Evolutionary conservation across 2,113 vertebrate genomes (phyloP).

Genomic region (Aspiorhynchus laticeps): DNA sequence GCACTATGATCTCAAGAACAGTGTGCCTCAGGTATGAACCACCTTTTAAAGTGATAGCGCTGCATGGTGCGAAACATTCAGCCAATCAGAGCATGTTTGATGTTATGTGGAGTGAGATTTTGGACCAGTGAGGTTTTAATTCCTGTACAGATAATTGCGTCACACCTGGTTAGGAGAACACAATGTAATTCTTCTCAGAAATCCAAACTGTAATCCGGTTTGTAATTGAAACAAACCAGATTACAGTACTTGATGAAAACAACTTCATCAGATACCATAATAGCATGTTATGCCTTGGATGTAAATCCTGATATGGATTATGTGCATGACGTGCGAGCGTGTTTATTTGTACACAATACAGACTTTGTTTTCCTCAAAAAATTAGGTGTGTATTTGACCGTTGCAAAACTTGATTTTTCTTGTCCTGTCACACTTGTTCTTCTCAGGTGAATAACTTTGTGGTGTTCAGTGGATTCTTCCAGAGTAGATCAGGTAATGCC

Average conservation of each 20-base stretch:
- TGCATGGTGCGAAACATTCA: background rate
- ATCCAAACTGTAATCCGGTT: background rate
- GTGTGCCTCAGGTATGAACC: slow-evolving; percentile 84
- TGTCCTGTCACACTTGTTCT: background rate
- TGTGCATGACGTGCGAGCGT: background rate
- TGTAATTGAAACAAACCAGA: no score
- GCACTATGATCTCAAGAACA: slow-evolving; percentile 81
- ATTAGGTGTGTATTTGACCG: background rate
- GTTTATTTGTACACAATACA: background rate
- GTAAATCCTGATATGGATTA: background rate
- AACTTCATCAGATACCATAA: background rate
- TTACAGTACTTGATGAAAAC: background rate
- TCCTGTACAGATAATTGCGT: background rate
- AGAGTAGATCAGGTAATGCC: slow-evolving; percentile 80
- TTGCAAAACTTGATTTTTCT: background rate
- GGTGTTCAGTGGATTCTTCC: slow-evolving; percentile 89
- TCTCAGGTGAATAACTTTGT: slow-evolving; percentile 93
- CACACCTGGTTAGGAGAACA: background rate
- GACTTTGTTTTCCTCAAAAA: background rate
- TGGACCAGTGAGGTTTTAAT: background rate
- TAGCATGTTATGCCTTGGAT: background rate
- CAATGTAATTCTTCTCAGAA: background rate
- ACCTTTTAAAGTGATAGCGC: background rate
- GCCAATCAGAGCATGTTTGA: background rate
- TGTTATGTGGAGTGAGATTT: background rate